phyloP scores from a whole-genome alignment of 2,113 vertebrate species.

The Phaethornis superciliosus region DNA sequence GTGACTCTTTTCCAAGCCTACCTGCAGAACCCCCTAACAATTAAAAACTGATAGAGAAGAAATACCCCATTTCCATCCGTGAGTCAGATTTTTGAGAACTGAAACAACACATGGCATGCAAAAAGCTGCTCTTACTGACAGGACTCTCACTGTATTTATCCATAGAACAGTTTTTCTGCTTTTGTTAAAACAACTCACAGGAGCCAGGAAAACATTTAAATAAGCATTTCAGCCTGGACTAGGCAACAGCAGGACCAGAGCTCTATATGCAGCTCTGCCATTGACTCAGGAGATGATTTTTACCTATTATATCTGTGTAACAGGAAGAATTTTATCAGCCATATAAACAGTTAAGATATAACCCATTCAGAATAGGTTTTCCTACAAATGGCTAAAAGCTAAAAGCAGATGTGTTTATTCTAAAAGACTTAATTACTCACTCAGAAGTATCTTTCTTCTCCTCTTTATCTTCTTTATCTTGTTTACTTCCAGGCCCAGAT shows the following conservation, averaged over 20 bases:
- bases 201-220: not conserved
- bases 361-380: not conserved
- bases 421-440: constrained; percentile 80
- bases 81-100: not conserved
- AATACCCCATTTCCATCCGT: not conserved
- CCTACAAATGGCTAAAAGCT: not conserved
- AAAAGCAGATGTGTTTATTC: not conserved
- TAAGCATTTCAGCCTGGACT: not conserved
- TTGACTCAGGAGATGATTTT: not conserved
- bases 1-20: not conserved
- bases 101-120: not conserved
- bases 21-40: not conserved
- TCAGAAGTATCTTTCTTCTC: constrained; percentile 93
- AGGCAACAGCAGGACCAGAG: not conserved
- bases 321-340: not conserved
- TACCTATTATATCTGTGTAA: not conserved
- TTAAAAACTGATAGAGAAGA: not conserved
- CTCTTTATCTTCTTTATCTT: constrained; percentile 91
- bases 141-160: not conserved
- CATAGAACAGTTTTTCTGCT: not conserved
- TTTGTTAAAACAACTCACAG: not conserved
- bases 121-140: not conserved
- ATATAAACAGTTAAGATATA: not conserved
- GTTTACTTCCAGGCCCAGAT: constrained; percentile 84
- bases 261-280: not conserved